A percentile compares a stretch with the other conserved stretches of the same genome.
Conservation (phyloP, 2,797 vertebrate species). For the Pelobates cultripes region DNA sequence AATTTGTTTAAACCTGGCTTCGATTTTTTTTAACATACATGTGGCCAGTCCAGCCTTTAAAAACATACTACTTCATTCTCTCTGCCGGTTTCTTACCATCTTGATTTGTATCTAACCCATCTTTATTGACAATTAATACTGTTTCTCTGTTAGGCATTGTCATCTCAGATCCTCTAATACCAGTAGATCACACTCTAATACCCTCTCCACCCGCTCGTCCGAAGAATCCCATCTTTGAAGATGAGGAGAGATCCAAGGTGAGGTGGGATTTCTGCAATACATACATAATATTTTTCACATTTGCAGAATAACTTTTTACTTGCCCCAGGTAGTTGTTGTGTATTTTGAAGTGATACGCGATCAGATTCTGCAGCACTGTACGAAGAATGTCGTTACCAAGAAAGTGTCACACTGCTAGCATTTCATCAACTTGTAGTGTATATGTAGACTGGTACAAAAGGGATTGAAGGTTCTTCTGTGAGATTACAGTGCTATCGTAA, state of each 20-base stretch:
- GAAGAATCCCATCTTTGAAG: constrained; percentile 93
- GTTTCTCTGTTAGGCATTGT: constrained; percentile 79
- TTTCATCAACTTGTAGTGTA: too few relatives aligned
- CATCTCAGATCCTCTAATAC: constrained; percentile 81
- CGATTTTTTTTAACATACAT: not conserved
- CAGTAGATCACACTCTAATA: constrained; percentile 83
- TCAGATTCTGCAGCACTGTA: too few relatives aligned
- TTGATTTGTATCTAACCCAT: too few relatives aligned
- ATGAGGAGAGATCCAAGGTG: constrained; percentile 92
- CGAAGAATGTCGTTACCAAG: too few relatives aligned
- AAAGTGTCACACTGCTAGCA: too few relatives aligned
- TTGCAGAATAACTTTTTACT: not conserved
- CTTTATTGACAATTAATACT: too few relatives aligned
- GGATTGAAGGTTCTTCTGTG: too few relatives aligned
- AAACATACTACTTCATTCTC: not conserved
- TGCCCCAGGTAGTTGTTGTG: too few relatives aligned
- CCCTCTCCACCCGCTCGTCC: constrained; percentile 82
- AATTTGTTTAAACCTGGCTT: not conserved
- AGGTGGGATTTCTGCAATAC: not conserved
- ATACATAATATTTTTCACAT: not conserved
- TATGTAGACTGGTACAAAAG: too few relatives aligned
- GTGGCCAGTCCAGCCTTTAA: too few relatives aligned
- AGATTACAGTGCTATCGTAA: too few relatives aligned
- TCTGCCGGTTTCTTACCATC: too few relatives aligned
- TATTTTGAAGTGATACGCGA: not conserved